Evolutionary conservation across 1,140 invertebrate species (phyloP).

Genomic region (Papilio aristodemus): DNA sequence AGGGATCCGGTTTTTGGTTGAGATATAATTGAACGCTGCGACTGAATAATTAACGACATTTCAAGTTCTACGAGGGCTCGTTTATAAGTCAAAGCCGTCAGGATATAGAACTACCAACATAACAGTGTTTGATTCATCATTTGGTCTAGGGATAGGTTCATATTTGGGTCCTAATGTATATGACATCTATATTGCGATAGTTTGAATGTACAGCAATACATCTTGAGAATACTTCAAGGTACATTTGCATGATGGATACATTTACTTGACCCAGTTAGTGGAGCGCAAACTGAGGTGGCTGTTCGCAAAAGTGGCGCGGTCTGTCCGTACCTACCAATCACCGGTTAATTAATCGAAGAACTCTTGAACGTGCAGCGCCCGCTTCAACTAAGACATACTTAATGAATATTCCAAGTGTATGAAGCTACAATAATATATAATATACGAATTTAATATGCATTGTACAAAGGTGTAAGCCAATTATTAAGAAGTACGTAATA

Average conservation of each 20-base stretch:
- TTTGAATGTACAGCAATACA: not conserved
- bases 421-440: too few species aligned
- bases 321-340: conserved; percentile 41
- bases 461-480: too few species aligned
- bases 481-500: too few species aligned
- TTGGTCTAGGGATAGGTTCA: too few species aligned
- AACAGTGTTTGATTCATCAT: too few species aligned
- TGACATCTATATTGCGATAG: not conserved
- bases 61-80: not conserved
- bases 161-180: too few species aligned
- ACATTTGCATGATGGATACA: conserved; percentile 13
- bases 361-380: conserved; percentile 17
- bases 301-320: conserved; percentile 1
- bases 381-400: conserved; percentile 7
- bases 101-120: too few species aligned
- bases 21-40: conserved; percentile 23
- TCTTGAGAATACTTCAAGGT: not conserved
- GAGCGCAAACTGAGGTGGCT: conserved; percentile 1
- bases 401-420: not conserved
- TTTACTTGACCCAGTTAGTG: conserved; percentile 21
- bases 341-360: conserved; percentile 52
- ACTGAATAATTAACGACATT: conserved; percentile 4
- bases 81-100: not conserved
- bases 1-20: conserved; percentile 23
- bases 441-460: too few species aligned